Percentiles rank a stretch among this genome's conserved stretches.
Conservation (phyloP, 1,140 invertebrate species). For the Aphelenchoides besseyi region DNA sequence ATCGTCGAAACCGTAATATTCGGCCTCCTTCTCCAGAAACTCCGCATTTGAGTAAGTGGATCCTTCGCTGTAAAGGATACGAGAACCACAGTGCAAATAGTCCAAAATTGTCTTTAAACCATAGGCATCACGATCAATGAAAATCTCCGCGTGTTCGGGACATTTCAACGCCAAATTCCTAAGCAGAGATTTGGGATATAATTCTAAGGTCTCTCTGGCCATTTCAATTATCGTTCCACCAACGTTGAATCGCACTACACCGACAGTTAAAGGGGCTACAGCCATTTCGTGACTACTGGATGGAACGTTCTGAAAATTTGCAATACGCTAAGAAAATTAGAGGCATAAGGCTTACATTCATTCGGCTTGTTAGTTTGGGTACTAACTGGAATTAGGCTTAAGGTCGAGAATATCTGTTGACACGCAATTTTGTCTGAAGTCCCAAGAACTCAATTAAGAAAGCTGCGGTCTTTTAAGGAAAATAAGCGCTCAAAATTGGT, state of each 20-base stretch:
- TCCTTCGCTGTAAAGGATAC: conserved; percentile 18
- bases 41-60: conserved; percentile 18
- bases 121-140: conserved; percentile 26
- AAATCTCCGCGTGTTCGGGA: conserved; percentile 19
- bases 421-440: too few relatives aligned
- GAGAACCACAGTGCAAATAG: conserved; percentile 11
- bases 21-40: conserved; percentile 22
- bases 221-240: conserved; percentile 25
- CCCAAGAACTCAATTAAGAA: too few relatives aligned
- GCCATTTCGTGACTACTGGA: background rate
- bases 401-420: too few relatives aligned
- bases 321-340: background rate
- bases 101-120: conserved; percentile 14
- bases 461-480: too few relatives aligned
- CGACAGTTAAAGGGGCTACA: background rate
- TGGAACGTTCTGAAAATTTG: background rate
- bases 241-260: conserved; percentile 18
- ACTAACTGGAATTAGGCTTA: background rate
- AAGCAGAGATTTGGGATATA: conserved; percentile 6
- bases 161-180: background rate
- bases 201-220: conserved; percentile 12
- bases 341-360: background rate
- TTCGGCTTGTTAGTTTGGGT: too few relatives aligned
- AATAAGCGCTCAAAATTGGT: too few relatives aligned
- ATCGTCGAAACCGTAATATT: conserved; percentile 28